Percentiles rank a stretch among this genome's conserved stretches.
Conservation (phyloP, 2,797 vertebrate genomes). For the Coendou prehensilis region DNA sequence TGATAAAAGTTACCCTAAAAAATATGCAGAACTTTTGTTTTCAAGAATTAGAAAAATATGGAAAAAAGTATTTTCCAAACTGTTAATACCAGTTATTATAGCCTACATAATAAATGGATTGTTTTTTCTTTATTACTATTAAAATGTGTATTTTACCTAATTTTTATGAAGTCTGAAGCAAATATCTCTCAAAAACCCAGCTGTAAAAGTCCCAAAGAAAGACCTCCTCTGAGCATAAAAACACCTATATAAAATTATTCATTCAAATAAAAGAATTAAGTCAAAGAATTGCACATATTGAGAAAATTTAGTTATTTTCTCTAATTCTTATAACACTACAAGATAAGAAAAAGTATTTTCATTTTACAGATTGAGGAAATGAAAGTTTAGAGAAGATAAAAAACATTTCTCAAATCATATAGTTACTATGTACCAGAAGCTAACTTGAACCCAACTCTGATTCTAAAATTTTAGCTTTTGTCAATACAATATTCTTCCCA, state of each 20-base stretch:
- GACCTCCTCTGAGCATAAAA: not conserved
- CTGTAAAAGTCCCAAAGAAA: conserved; percentile 17
- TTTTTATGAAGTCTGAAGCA: conserved; percentile 22
- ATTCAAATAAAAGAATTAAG: conserved; percentile 49
- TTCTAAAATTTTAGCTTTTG: not conserved
- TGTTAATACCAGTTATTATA: not conserved
- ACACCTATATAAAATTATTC: not conserved
- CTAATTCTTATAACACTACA: not conserved
- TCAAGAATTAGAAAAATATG: not conserved
- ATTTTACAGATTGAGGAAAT: not conserved
- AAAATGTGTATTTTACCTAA: not conserved
- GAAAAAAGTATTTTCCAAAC: not conserved
- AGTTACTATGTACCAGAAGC: not conserved
- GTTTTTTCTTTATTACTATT: conserved; percentile 1
- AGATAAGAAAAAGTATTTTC: not conserved
- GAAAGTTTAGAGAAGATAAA: not conserved
- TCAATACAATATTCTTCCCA: not conserved
- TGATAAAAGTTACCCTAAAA: not conserved
- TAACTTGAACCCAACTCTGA: not conserved
- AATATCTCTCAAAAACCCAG: not conserved
- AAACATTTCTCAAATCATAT: not conserved
- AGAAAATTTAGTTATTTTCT: not conserved
- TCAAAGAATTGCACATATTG: not conserved
- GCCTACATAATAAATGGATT: not conserved
- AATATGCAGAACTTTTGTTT: not conserved